Evolutionary conservation across 1,140 invertebrate genomes (phyloP), one percentile per base, ranked within the genome.

Genomic region (Hydropsyche tenuis): DNA sequence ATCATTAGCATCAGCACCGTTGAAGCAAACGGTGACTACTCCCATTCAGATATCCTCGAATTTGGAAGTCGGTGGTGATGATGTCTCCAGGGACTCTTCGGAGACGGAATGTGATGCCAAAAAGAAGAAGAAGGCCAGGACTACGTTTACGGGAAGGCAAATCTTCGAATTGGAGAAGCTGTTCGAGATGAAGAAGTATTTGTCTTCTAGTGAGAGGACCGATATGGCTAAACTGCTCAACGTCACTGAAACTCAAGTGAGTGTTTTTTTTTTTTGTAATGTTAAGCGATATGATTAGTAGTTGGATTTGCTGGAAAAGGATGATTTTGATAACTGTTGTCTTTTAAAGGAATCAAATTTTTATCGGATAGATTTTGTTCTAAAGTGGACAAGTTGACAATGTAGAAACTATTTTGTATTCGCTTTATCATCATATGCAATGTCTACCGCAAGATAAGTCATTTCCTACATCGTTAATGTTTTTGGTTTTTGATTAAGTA

Each of bases 91-190:
- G 79, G 86, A 89, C 78, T 84, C 84, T 74, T 87, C 87, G 0
- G 88, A 90, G 78, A 85, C 88, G 18, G 87, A 87, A 45, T 87
- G 87, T 18, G 87, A 88, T 64, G 90, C 90, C 65, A 85, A 87
- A 42, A 94, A 95, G 80, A 93, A 96, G 85, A 97, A 97, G 85
- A 98, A 98, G 81, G 95, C 96, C 0, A 86, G 96, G 74, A 98
- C 96, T 14, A 97, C 96, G 0, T 98, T 98, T 86, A 97, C 96
- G 0, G 96, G 96, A 1, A 82, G 95, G 63, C 96, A 98, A 86
- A 97, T 98, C 81, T 98, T 97, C 85, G 96, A 97, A 84, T 85
- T 98, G 80, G 96, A 98, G 85, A 94, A 96, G 81, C 92, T 96
- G 84, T 98, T 98, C 81, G 96, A 98, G 84, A 87, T 94, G 69